phyloP scores from a whole-genome alignment of 1,140 invertebrate species.

The Zaprionus ornatus region DNA sequence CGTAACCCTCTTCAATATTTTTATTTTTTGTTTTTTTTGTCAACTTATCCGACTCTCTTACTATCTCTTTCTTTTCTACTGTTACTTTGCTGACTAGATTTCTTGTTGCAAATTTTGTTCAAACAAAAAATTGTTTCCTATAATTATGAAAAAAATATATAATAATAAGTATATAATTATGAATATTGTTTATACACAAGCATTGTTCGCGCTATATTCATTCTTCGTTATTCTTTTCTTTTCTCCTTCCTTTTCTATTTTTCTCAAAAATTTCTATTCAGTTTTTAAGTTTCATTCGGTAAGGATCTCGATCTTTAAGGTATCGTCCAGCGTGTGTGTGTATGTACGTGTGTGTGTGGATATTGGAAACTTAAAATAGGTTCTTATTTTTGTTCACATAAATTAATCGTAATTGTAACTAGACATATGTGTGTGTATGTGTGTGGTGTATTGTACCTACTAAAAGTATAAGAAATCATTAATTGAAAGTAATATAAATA shows the following conservation, averaged over 20 bases:
- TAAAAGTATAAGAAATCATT: conserved; percentile 34
- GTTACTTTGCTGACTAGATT: conserved; percentile 73
- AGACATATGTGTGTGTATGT: conserved; percentile 21
- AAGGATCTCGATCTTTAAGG: conserved; percentile 40
- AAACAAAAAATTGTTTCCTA: conserved; percentile 70
- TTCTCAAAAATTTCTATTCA: conserved; percentile 11
- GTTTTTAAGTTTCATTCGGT: conserved; percentile 11
- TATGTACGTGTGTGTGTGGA: conserved; percentile 10
- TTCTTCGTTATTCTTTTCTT: background rate
- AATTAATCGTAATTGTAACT: conserved; percentile 40
- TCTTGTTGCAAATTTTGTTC: conserved; percentile 79
- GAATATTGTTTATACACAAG: conserved; percentile 54
- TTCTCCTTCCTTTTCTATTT: conserved; percentile 3
- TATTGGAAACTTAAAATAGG: conserved; percentile 36
- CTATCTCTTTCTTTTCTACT: conserved; percentile 20
- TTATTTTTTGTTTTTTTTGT: conserved; percentile 15
- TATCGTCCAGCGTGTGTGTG: conserved; percentile 7
- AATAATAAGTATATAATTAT: conserved; percentile 40
- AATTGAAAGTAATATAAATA: conserved; percentile 34
- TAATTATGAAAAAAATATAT: conserved; percentile 62
- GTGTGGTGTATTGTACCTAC: conserved; percentile 30
- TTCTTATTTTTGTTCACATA: conserved; percentile 18
- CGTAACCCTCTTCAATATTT: background rate
- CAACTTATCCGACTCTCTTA: conserved; percentile 13
- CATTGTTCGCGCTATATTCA: conserved; percentile 31